These are phyloP conservation scores for Tauraco hartlaubi DNA, from an alignment of 2,797 vertebrate species.

Conservation along the genomic window DNA sequence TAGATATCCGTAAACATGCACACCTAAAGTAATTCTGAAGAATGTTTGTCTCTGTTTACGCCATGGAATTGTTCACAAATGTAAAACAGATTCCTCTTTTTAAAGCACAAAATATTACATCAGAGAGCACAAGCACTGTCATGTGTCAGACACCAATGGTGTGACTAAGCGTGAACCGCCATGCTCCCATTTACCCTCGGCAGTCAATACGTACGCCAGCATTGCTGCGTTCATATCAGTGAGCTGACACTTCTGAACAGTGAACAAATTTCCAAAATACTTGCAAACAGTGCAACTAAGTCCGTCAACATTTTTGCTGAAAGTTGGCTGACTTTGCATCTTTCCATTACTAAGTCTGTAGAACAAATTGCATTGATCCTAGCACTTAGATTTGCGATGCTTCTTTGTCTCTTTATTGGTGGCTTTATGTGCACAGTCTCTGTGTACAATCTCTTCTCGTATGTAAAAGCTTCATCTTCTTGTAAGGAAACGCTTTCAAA, in stretches of 20 bases:
- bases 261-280: not conserved
- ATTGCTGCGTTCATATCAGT: not conserved
- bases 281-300: not conserved
- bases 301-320: not conserved
- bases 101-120: not conserved
- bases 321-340: not conserved
- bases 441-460: not conserved
- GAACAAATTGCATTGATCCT: not conserved
- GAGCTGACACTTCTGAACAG: not conserved
- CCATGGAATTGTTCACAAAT: not conserved
- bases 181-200: accelerated
- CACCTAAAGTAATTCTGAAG: not conserved
- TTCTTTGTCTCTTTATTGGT: not conserved
- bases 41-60: not conserved
- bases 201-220: not conserved
- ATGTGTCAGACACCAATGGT: not conserved
- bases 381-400: not conserved
- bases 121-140: not conserved
- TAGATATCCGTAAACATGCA: not conserved
- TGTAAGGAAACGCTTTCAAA: not conserved
- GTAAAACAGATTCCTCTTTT: not conserved
- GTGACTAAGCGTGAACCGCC: not conserved
- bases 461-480: not conserved
- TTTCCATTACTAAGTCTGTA: not conserved
- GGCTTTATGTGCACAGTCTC: not conserved